phyloP scores from a whole-genome alignment of 64 coral and sea anemone species.

The Dendronephthya gigantea region DNA sequence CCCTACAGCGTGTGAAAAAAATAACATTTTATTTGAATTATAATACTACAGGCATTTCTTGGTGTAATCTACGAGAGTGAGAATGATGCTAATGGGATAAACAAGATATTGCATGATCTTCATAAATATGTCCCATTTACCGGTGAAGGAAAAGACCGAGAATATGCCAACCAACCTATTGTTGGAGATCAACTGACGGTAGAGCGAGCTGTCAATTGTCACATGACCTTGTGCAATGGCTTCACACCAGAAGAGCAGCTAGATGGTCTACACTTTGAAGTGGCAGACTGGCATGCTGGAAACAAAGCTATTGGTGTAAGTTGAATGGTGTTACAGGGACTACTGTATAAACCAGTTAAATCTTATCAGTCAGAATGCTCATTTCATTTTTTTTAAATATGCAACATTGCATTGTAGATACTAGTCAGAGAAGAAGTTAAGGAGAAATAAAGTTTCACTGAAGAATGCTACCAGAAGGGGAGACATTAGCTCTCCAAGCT shows the following conservation, averaged over 20 bases:
- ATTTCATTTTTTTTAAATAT: too few relatives aligned
- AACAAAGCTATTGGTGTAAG: background rate
- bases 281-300: background rate
- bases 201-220: background rate
- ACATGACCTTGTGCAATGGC: background rate
- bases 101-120: slow-evolving; percentile 18
- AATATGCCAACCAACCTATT: background rate
- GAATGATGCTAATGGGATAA: slow-evolving; percentile 20
- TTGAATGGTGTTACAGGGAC: too few relatives aligned
- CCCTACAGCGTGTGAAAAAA: background rate
- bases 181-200: too few relatives aligned
- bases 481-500: too few relatives aligned
- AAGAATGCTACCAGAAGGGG: too few relatives aligned
- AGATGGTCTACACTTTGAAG: background rate
- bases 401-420: too few relatives aligned
- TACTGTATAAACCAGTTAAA: background rate
- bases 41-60: background rate
- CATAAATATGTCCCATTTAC: background rate
- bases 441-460: too few relatives aligned
- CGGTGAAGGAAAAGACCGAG: background rate
- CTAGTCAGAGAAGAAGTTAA: too few relatives aligned
- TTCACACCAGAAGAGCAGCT: background rate
- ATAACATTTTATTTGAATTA: background rate
- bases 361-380: background rate
- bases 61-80: slow-evolving; percentile 18